A percentile compares a stretch with the other conserved stretches of the same genome.
These are phyloP conservation scores for Drosophila serrata DNA, from an alignment of 1,140 invertebrate genomes.

Conservation along the genomic window DNA sequence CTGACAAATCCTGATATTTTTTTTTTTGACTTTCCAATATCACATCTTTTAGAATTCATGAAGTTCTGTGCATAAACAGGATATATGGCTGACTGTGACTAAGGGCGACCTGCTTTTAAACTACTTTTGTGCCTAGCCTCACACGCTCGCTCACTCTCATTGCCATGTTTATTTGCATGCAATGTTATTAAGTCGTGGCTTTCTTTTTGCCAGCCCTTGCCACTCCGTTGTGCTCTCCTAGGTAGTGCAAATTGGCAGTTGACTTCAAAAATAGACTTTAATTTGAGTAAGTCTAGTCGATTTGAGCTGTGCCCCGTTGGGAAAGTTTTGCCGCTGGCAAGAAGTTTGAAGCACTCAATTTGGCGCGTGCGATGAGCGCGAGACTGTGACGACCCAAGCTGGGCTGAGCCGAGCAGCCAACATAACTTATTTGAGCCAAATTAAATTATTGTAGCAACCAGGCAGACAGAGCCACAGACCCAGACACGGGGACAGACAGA, in stretches of 20 bases:
- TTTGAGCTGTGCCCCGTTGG: constrained; percentile 40
- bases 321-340: constrained; percentile 46
- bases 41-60: constrained; percentile 1
- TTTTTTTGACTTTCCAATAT: not conserved
- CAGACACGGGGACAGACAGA: constrained; percentile 10
- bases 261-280: constrained; percentile 75
- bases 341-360: constrained; percentile 78
- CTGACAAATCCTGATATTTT: not conserved
- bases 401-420: constrained; percentile 47
- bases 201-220: constrained; percentile 14
- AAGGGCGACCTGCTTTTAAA: constrained; percentile 48
- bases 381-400: constrained; percentile 60
- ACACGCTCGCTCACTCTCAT: constrained; percentile 41
- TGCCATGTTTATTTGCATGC: constrained; percentile 77
- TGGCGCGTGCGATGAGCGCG: constrained; percentile 52
- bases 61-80: not conserved
- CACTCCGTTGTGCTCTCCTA: constrained; percentile 8
- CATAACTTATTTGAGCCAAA: constrained; percentile 79
- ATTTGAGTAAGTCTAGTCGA: constrained; percentile 58
- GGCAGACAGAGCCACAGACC: constrained; percentile 25
- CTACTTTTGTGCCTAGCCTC: constrained; percentile 47
- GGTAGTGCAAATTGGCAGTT: constrained; percentile 71
- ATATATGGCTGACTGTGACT: constrained; percentile 7
- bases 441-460: constrained; percentile 73
- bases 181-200: constrained; percentile 58